Evolutionary conservation across 2,113 vertebrate genomes (phyloP).

Genomic region (Paracanthobrama guichenoti): DNA sequence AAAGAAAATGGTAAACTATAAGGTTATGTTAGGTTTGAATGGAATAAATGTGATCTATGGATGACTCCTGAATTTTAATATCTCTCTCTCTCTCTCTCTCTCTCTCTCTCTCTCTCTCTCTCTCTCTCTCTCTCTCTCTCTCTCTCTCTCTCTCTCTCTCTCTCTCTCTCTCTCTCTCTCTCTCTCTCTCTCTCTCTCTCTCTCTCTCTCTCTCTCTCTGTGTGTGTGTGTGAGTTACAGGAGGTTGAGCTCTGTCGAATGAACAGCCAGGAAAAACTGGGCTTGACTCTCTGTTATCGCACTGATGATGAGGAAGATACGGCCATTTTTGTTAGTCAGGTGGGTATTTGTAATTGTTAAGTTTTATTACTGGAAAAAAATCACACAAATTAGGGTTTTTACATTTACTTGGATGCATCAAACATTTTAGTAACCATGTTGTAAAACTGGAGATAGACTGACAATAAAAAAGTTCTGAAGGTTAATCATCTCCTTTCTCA

Average conservation of each 20-base stretch:
- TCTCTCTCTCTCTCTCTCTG: too few species aligned
- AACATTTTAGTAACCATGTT: neutral
- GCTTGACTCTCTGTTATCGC: slow-evolving; percentile 93
- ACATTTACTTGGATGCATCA: too few species aligned
- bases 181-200: too few species aligned
- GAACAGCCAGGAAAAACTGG: slow-evolving; percentile 92
- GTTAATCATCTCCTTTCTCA: neutral
- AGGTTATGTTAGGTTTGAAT: neutral
- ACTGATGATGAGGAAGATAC: slow-evolving; percentile 93
- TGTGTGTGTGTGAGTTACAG: slow-evolving; percentile 65
- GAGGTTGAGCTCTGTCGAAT: slow-evolving; percentile 87
- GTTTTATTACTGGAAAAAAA: too few species aligned
- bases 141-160: too few species aligned
- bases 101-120: too few species aligned
- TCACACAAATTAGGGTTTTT: too few species aligned
- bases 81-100: neutral
- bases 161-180: too few species aligned
- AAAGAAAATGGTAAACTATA: neutral
- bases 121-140: too few species aligned
- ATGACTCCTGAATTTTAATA: neutral
- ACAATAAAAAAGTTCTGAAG: neutral
- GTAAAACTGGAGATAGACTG: neutral
- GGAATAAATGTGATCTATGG: neutral
- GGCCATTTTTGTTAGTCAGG: slow-evolving; percentile 93
- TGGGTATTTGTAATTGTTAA: slow-evolving; percentile 64